Evolutionary conservation across 2,113 vertebrate species (phyloP), one percentile per base, ranked within the genome.

Genomic region (Urocynchramus pylzowi): DNA sequence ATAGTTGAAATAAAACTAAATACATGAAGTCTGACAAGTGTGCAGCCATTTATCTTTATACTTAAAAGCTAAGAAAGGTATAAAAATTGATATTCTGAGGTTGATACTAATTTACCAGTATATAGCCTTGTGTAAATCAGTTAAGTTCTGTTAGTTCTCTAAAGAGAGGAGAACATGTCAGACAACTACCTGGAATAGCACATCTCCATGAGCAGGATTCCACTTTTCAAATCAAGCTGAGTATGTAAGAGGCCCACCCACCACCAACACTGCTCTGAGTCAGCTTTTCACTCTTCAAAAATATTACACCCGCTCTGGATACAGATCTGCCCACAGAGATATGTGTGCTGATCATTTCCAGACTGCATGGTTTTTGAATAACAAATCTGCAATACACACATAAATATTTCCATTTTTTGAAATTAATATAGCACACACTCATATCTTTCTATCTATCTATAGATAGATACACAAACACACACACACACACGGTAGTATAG

Each of bases 381-480:
- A 73, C 4, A 74, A 76, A 68, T 50, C 16, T 52, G 35, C 10
- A 63, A 35, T 30, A 19, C 2, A 9, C 6, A 26, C 30, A 31
- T 45, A 42, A 70, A 71, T 41, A 71, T 80, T 85, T 83, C 20
- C 1, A 2, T 39, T 76, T 53, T 80, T 54, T 80, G 3, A 86
- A 89, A 86, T 18, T 1, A 80, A 23, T 37, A 35, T 50, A 35
- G 19, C 14, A 60, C 8, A 35, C 33, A 44, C 6, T 45, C 6
- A 54, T 2, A 37, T n/a, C 21, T 23, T 15, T 15, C 19, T 53
- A 30, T 52, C 26, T 50, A 50, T 27, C 15, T 52, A 44, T 2
- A 49, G 2, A 64, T 2, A 39, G 2, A 56, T 3, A 42, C 9
- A 63, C 1, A 59, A 13, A 27, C 9, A 64, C 2, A 65, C 5